Conservation (phyloP, 2,888 invertebrate species). For the Rutpela maculata region DNA sequence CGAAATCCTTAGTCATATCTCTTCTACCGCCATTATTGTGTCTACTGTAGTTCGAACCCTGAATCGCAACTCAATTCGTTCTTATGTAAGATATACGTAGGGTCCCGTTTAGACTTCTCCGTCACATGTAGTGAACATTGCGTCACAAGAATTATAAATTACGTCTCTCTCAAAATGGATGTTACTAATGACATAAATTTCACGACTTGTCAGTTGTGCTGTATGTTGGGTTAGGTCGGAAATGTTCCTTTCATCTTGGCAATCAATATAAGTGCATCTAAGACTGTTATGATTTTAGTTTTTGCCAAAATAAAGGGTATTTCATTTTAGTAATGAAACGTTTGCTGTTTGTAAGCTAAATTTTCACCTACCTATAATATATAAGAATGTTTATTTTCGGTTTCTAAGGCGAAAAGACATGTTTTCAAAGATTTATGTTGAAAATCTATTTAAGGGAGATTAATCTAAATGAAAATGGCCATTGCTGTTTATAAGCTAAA, state of each 20-base stretch:
- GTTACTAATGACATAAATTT: conserved; percentile 59
- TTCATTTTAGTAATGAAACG: conserved; percentile 14
- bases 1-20: conserved; percentile 11
- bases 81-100: conserved; percentile 21
- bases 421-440: background rate
- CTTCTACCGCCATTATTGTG: conserved; percentile 48
- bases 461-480: no score
- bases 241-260: conserved; percentile 48
- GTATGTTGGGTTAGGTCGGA: conserved; percentile 51
- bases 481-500: background rate
- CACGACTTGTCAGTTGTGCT: conserved; percentile 43
- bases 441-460: background rate
- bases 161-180: conserved; percentile 51
- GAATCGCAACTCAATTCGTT: conserved; percentile 12
- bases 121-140: conserved; percentile 38
- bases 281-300: conserved; percentile 23
- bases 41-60: conserved; percentile 45
- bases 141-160: conserved; percentile 48
- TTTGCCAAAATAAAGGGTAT: conserved; percentile 28
- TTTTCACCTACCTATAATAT: background rate
- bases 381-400: conserved; percentile 7
- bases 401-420: background rate
- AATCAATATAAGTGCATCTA: conserved; percentile 41
- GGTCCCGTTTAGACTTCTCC: background rate
- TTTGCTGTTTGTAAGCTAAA: background rate